phyloP scores from a whole-genome alignment of 2,797 vertebrate species.

The Pterois miles region DNA sequence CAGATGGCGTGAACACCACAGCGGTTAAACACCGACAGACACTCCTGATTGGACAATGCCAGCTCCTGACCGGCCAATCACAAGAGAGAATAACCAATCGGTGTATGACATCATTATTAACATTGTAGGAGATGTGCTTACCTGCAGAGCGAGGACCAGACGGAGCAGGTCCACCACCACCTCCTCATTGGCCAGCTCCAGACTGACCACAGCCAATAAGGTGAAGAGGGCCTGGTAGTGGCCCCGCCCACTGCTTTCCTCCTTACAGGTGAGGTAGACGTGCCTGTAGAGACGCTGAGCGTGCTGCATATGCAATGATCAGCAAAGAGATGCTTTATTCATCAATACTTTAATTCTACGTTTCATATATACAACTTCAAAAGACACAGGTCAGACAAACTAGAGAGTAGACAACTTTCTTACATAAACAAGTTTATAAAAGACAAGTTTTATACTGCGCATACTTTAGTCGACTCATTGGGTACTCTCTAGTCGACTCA shows the following conservation, averaged over 20 bases:
- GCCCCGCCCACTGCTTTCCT: constrained; percentile 82
- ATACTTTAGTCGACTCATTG: too few relatives aligned
- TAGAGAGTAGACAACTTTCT: too few relatives aligned
- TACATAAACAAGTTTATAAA: too few relatives aligned
- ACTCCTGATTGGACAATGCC: constrained; percentile 86
- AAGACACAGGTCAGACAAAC: too few relatives aligned
- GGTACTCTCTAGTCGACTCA: too few relatives aligned
- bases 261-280: constrained; percentile 89
- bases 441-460: too few relatives aligned
- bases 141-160: constrained; percentile 90
- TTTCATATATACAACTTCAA: too few relatives aligned
- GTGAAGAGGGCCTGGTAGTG: constrained; percentile 88
- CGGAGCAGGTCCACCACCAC: constrained; percentile 92
- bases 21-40: constrained; percentile 84
- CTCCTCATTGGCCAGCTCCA: constrained; percentile 92
- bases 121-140: constrained; percentile 14
- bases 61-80: constrained; percentile 72
- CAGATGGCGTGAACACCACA: constrained; percentile 88
- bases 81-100: background rate
- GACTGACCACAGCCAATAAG: constrained; percentile 86
- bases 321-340: too few relatives aligned
- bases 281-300: constrained; percentile 91
- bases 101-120: background rate
- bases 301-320: constrained; percentile 75
- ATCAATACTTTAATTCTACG: too few relatives aligned